Conservation (phyloP, 1,140 invertebrate species). For the Mesaphorura yosii region DNA sequence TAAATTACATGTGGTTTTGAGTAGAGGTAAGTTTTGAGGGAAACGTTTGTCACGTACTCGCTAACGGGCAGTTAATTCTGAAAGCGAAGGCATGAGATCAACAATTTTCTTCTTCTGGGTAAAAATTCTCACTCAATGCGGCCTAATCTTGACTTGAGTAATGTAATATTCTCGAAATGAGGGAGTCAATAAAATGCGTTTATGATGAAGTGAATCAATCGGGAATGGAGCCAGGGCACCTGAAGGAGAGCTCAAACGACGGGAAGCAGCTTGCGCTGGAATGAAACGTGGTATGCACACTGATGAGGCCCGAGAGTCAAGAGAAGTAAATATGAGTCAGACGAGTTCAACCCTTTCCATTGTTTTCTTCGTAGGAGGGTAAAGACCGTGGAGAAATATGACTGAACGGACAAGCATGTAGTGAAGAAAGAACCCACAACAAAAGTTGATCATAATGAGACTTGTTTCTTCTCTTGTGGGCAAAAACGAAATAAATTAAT, state of each 20-base stretch:
- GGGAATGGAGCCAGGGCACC: neutral
- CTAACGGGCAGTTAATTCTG: no score
- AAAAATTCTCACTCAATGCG: neutral
- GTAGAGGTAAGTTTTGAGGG: no score
- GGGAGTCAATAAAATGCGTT: slow-evolving; percentile 22
- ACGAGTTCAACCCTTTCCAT: slow-evolving; percentile 22
- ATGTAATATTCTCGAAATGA: neutral
- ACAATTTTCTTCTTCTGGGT: neutral
- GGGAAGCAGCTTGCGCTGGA: no score
- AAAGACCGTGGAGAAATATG: slow-evolving; percentile 16
- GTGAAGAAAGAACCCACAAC: no score
- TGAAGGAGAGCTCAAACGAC: neutral
- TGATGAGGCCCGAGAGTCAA: no score
- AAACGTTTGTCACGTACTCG: no score
- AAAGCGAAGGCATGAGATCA: no score
- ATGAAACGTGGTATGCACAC: slow-evolving; percentile 23
- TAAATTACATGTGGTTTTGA: no score
- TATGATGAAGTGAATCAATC: slow-evolving; percentile 25
- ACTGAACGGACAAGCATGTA: no score
- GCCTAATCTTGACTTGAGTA: neutral
- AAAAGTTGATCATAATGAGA: no score
- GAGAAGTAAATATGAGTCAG: slow-evolving; percentile 18
- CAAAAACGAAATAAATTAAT: no score
- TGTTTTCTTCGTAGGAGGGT: slow-evolving; percentile 25
- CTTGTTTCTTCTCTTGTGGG: no score